Base-by-base conservation (phyloP, 2,797 vertebrate genomes). In the Pelodytes ibericus region DNA sequence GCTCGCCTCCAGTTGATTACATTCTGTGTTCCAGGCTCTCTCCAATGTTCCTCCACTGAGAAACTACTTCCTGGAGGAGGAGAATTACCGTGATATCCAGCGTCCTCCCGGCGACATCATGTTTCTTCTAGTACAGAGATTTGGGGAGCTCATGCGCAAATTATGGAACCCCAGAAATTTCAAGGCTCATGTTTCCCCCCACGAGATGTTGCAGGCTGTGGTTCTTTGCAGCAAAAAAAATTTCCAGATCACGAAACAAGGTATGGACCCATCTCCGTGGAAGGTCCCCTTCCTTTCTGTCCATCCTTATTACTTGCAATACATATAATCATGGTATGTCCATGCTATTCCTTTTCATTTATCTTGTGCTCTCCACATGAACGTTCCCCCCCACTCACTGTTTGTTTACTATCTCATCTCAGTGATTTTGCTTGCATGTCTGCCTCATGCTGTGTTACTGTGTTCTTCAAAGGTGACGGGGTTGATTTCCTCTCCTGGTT, bases 401-500 rank as follows among this genome's bases (percentile, higher is more conserved):
- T n/a, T n/a, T n/a, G n/a, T n/a, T n/a, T n/a, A n/a, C n/a, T n/a
- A n/a, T n/a, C 33, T 36, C 11, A 6, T 36, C 11, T 36, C 33
- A 36, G 5, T 36, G 5, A 36, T 6, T 36, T 36, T 36, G 33
- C 5, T 36, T 36, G 5, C 33, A 1, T 36, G 5, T 36, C 33
- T 36, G 5, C 11, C 5, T 1, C 59, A 27, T 5, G 5, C 1
- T 27, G 36, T 65, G 5, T 1, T 20, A 11, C 22, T 71, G 3
- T 61, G 25, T 39, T 81, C 72, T n/a, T n/a, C n/a, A n/a, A n/a
- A 98, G 97, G 97, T 59, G 97, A 99, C 20, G 95, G 96, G 70
- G 96, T 99, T 1, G 97, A 99, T 80, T 99, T 99, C 75, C 93
- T 98, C 77, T 99, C 97, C 0, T 99, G 97, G 97, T 99, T 99